phyloP scores from a whole-genome alignment of 2,888 invertebrate species.

The Lasioglossum calceatum region DNA sequence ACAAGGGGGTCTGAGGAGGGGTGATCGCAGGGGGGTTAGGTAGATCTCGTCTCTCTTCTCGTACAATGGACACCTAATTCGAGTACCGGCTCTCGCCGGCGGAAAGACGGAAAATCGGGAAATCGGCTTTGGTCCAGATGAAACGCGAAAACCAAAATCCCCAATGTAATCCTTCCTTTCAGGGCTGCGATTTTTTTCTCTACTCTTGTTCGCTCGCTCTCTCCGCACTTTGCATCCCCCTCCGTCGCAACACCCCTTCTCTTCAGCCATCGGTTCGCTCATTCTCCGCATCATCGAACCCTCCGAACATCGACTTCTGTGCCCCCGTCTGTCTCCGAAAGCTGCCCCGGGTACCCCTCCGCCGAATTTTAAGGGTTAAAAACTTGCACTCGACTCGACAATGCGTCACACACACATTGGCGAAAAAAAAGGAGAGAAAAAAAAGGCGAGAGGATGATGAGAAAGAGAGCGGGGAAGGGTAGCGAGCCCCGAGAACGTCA shows the following conservation, averaged over 20 bases:
- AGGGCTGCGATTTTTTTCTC: constrained; percentile 76
- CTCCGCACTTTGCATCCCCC: constrained; percentile 42
- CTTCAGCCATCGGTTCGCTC: constrained; percentile 6
- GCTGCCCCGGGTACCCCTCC: constrained; percentile 74
- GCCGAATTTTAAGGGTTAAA: constrained; percentile 83
- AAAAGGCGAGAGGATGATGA: constrained; percentile 51
- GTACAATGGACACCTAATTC: constrained; percentile 82
- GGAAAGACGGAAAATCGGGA: constrained; percentile 82
- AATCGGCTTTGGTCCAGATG: constrained; percentile 83
- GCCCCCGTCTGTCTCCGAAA: constrained; percentile 71
- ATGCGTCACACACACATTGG: constrained; percentile 73
- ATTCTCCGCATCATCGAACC: constrained; percentile 69
- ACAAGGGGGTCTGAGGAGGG: constrained; percentile 1
- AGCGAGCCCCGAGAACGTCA: constrained; percentile 67
- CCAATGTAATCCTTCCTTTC: constrained; percentile 83
- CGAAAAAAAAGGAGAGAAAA: constrained; percentile 56
- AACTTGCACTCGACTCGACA: constrained; percentile 84
- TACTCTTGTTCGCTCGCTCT: constrained; percentile 43
- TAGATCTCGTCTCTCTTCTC: constrained; percentile 58
- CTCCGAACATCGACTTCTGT: constrained; percentile 68
- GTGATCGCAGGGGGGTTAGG: constrained; percentile 43
- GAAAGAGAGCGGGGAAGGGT: constrained; percentile 65
- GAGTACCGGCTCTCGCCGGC: constrained; percentile 70
- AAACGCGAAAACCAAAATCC: constrained; percentile 84
- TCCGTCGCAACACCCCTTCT: neutral